Evolutionary conservation across 1,140 invertebrate genomes (phyloP), one percentile per base, ranked within the genome.

Genomic region (Ceratosolen fusciceps): DNA sequence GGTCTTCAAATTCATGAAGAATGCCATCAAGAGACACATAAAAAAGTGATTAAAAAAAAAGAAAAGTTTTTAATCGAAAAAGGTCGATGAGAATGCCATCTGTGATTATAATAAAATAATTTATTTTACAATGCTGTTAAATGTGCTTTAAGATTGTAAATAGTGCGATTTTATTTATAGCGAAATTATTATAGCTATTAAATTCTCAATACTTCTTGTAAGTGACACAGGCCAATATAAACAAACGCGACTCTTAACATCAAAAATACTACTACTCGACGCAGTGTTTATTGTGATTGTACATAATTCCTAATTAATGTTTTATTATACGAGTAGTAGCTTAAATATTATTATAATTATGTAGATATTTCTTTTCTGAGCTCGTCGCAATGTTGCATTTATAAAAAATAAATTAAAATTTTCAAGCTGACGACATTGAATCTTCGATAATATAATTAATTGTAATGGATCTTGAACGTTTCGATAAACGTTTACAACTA

Each of bases 1-100:
- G 12, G 52, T 73, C 2, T 58, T 73, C 21, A 56, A 58, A 29
- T 73, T 73, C 21, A 52, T 73, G 26, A 73, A 73, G n/a, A 73
- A 73, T 31, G 71, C 71, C 0, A 56, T 73, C 19, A 73, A 73
- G n/a, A 73, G 16, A 10, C 71, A 73, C 34, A 73, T 56, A 14
- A 73, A 73, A 52, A 73, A 73, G 7, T 58, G 21, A 65, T 37
- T 37, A 0, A 37, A 34, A n/a, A n/a, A n/a, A n/a, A n/a, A n/a
- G n/a, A n/a, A n/a, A n/a, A n/a, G 10, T 37, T 37, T 37, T 1
- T 0, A 65, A 21, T 19, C 37, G 2, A 1, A 16, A 3, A n/a
- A n/a, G n/a, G n/a, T n/a, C n/a, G n/a, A 65, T 65, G 37, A 65
- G 1, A 65, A 65, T n/a, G 60, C 0, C 14, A 8, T n/a, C 37